These are phyloP conservation scores for Beroe forskalii DNA, from an alignment of 37 sponge, comb jelly and placozoan species.

Conservation along the genomic window DNA sequence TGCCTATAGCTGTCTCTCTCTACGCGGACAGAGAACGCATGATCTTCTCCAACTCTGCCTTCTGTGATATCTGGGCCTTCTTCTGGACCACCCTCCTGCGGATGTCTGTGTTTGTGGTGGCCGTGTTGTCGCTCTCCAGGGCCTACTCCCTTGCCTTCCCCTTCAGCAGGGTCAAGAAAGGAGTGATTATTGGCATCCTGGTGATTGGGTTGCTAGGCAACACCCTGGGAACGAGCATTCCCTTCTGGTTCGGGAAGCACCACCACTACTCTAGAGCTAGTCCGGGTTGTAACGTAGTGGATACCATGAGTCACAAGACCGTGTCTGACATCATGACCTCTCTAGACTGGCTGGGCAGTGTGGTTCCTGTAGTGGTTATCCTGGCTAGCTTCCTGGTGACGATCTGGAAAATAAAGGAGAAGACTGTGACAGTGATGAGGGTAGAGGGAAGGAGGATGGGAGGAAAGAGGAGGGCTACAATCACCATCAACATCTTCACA, in stretches of 20 bases:
- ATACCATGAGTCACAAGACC: background rate
- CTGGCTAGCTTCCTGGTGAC: slow-evolving; percentile 25
- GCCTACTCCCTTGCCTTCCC: slow-evolving; percentile 48
- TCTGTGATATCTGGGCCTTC: slow-evolving; percentile 51
- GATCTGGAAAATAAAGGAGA: background rate
- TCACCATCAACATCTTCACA: slow-evolving; percentile 11
- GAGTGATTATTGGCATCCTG: background rate
- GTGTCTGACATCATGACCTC: background rate
- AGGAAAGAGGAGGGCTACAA: background rate
- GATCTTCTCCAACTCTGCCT: background rate
- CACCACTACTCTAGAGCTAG: background rate
- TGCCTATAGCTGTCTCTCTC: background rate
- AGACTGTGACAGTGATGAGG: background rate
- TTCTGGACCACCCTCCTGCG: background rate
- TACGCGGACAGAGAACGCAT: background rate
- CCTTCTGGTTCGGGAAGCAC: background rate
- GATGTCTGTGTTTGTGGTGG: slow-evolving; percentile 44
- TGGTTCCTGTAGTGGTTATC: slow-evolving; percentile 3
- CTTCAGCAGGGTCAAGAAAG: slow-evolving; percentile 1
- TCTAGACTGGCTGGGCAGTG: slow-evolving; percentile 4
- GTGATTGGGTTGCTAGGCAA: background rate
- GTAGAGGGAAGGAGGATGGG: background rate
- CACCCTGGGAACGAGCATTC: background rate
- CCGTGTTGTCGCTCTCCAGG: background rate
- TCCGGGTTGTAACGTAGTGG: background rate